phyloP scores from a whole-genome alignment of 1,140 invertebrate genomes.

The Nixonia krombeini region DNA sequence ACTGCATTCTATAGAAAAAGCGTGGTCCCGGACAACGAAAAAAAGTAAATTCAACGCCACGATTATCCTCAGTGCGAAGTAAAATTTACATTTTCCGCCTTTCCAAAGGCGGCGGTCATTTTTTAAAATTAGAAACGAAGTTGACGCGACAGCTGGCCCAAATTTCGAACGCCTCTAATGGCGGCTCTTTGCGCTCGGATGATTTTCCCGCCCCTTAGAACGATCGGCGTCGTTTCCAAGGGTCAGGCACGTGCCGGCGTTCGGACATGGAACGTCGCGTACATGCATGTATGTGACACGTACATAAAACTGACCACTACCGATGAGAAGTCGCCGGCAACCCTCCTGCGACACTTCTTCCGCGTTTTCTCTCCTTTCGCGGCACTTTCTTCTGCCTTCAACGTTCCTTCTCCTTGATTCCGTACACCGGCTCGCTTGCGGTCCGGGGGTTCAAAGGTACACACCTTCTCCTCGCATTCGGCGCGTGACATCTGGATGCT shows the following conservation, averaged over 20 bases:
- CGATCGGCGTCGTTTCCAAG: too few species aligned
- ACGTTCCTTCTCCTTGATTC: constrained; percentile 32
- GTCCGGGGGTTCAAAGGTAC: constrained; percentile 29
- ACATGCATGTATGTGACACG: constrained; percentile 24
- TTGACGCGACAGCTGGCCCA: constrained; percentile 36
- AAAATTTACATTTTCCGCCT: constrained; percentile 38
- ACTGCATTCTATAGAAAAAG: too few species aligned
- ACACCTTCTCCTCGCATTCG: constrained; percentile 32
- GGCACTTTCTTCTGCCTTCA: constrained; percentile 25
- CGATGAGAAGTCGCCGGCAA: neutral
- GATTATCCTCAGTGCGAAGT: too few species aligned
- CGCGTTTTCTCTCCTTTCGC: constrained; percentile 29
- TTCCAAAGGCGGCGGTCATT: constrained; percentile 16
- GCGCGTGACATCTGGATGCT: constrained; percentile 57
- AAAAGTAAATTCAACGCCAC: too few species aligned
- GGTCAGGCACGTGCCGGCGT: constrained; percentile 33
- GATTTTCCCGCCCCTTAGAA: constrained; percentile 49
- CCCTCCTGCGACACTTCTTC: constrained; percentile 3
- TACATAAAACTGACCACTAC: constrained; percentile 38
- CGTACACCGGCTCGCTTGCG: neutral
- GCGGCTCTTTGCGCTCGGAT: constrained; percentile 44
- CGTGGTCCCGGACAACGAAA: too few species aligned
- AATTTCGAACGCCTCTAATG: constrained; percentile 47
- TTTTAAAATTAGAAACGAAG: constrained; percentile 33
- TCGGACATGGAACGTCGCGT: constrained; percentile 19